These are phyloP conservation scores for Lucifuga dentata DNA, from an alignment of 2,113 vertebrate species.

Conservation along the genomic window DNA sequence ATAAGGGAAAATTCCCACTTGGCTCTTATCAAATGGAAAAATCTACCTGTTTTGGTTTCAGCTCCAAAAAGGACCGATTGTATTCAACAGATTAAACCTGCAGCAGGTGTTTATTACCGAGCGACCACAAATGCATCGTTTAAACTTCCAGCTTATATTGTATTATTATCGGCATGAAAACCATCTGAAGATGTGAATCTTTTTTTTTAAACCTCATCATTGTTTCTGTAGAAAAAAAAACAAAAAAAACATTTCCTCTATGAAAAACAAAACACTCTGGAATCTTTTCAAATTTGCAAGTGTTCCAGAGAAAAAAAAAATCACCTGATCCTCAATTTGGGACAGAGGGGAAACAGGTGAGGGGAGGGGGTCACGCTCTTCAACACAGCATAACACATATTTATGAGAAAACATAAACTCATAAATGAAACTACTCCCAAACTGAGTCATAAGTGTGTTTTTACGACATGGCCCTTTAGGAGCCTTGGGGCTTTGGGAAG, in stretches of 20 bases:
- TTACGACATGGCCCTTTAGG: conserved; percentile 49
- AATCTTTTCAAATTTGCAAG: no score
- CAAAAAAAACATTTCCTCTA: no score
- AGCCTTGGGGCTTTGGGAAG: conserved; percentile 21
- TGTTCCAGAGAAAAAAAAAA: no score
- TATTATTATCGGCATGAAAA: no score
- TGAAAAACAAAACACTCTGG: no score
- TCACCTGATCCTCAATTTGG: neutral
- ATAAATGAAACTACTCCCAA: conserved; percentile 45
- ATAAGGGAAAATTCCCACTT: conserved; percentile 63
- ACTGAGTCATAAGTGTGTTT: conserved; percentile 61
- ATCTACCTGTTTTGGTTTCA: conserved; percentile 76
- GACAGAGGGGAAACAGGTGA: neutral
- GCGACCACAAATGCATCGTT: no score
- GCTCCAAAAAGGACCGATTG: conserved; percentile 28
- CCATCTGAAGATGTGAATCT: no score
- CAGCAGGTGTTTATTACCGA: neutral
- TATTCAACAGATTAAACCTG: conserved; percentile 16
- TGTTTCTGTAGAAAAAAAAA: no score
- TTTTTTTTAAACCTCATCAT: no score
- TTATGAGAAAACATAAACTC: conserved; percentile 34
- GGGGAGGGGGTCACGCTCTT: conserved; percentile 6
- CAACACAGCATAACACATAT: neutral
- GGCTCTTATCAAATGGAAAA: conserved; percentile 74
- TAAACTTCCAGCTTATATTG: no score